These are phyloP conservation scores for Pemphredon lugubris DNA, from an alignment of 2,888 invertebrate genomes.

Conservation along the genomic window DNA sequence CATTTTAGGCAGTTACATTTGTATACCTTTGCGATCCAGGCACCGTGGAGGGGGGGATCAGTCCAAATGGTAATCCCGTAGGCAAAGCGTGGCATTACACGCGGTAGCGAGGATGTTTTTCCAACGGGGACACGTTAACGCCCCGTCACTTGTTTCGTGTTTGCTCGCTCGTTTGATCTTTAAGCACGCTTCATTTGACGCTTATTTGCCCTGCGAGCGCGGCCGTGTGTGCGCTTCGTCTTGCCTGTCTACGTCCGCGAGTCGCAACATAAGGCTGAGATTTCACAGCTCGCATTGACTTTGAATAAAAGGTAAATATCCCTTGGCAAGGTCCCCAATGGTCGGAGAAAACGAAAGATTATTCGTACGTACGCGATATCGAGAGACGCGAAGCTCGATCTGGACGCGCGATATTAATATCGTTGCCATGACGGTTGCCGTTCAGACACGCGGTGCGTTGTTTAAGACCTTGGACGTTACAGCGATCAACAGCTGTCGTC, in stretches of 20 bases:
- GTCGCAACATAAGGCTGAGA: conserved; percentile 61
- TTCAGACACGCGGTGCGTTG: too few species aligned
- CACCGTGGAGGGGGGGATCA: conserved; percentile 69
- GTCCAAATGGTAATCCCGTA: conserved; percentile 79
- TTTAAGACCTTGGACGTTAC: too few species aligned
- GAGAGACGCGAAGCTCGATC: too few species aligned
- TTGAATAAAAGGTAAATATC: conserved; percentile 35
- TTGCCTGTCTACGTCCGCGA: conserved; percentile 46
- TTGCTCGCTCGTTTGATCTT: conserved; percentile 80
- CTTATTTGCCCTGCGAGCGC: conserved; percentile 65
- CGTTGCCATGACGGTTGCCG: too few species aligned
- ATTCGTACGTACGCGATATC: too few species aligned
- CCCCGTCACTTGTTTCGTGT: conserved; percentile 78
- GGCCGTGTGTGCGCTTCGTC: conserved; percentile 45
- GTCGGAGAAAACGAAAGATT: conserved; percentile 3
- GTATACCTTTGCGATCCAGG: conserved; percentile 63
- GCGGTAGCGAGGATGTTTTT: conserved; percentile 75
- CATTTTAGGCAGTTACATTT: conserved; percentile 74
- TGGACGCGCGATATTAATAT: too few species aligned
- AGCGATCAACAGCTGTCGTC: too few species aligned
- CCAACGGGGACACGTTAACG: conserved; percentile 74
- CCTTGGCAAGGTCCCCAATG: conserved; percentile 1
- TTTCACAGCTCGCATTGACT: conserved; percentile 53
- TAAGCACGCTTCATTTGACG: conserved; percentile 74
- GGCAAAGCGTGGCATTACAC: conserved; percentile 75